phyloP scores from a whole-genome alignment of 2,113 vertebrate species.

The Illadopsis cleaveri region DNA sequence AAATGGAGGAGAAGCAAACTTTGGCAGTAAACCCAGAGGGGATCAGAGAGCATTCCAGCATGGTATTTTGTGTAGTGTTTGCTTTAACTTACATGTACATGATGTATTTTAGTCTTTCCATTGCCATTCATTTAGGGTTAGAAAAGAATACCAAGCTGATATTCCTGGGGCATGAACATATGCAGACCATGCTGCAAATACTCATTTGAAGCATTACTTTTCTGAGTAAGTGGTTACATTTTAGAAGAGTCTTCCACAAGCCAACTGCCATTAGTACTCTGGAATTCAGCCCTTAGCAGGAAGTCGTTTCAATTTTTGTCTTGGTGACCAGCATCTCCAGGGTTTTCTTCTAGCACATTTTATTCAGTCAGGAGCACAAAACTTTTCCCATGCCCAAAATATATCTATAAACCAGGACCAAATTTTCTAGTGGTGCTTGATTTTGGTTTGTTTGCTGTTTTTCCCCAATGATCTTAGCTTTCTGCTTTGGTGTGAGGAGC shows the following conservation, averaged over 20 bases:
- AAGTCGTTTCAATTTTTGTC: neutral
- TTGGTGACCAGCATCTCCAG: neutral
- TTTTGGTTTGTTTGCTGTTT: neutral
- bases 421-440: neutral
- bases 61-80: neutral
- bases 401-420: neutral
- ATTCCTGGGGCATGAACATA: neutral
- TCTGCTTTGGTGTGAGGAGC: neutral
- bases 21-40: neutral
- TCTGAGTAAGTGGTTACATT: neutral
- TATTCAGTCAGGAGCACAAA: neutral
- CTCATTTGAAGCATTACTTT: neutral
- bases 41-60: neutral
- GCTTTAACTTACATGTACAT: neutral
- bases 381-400: neutral
- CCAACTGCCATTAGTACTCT: neutral
- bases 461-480: neutral
- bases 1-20: neutral
- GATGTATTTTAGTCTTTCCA: neutral
- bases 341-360: neutral
- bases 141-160: neutral
- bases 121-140: neutral
- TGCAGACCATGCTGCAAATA: neutral
- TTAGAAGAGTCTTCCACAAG: neutral
- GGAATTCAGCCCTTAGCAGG: neutral